Percentiles rank a stretch among this genome's conserved stretches.
phyloP scores from a whole-genome alignment of 2,113 vertebrate genomes.

The Spea bombifrons region DNA sequence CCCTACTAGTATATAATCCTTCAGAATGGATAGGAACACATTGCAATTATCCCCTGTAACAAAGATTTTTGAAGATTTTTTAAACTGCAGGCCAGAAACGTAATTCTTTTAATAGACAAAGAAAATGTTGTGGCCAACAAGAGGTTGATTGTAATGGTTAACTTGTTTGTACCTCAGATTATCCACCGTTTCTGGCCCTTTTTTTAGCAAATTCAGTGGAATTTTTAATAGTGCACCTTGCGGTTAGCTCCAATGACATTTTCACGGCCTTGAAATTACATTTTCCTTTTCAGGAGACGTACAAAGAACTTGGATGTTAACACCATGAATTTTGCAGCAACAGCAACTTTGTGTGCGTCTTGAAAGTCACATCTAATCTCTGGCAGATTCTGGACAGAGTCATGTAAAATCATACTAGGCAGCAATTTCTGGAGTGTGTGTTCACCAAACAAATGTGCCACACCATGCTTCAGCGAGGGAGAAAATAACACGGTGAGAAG shows the following conservation, averaged over 20 bases:
- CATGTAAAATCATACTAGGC: constrained; percentile 29
- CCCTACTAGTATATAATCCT: too few species aligned
- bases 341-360: constrained; percentile 38
- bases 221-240: constrained; percentile 11
- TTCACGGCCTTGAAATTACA: constrained; percentile 44
- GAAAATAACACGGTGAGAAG: constrained; percentile 48
- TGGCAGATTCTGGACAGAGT: constrained; percentile 22
- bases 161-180: not conserved
- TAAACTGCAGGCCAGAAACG: too few species aligned
- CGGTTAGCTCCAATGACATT: constrained; percentile 38
- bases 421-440: constrained; percentile 35
- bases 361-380: constrained; percentile 43
- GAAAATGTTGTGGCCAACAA: not conserved
- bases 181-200: not conserved
- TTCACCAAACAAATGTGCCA: constrained; percentile 47
- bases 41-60: too few species aligned
- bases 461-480: constrained; percentile 46
- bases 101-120: not conserved
- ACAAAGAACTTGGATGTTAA: constrained; percentile 29
- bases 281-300: constrained; percentile 31
- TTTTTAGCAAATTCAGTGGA: not conserved
- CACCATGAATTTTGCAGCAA: constrained; percentile 28
- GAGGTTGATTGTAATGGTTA: not conserved
- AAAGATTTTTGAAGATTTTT: too few species aligned
- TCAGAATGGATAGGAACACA: too few species aligned